phyloP scores from a whole-genome alignment of 2,797 vertebrate genomes.

The Tadarida brasiliensis region DNA sequence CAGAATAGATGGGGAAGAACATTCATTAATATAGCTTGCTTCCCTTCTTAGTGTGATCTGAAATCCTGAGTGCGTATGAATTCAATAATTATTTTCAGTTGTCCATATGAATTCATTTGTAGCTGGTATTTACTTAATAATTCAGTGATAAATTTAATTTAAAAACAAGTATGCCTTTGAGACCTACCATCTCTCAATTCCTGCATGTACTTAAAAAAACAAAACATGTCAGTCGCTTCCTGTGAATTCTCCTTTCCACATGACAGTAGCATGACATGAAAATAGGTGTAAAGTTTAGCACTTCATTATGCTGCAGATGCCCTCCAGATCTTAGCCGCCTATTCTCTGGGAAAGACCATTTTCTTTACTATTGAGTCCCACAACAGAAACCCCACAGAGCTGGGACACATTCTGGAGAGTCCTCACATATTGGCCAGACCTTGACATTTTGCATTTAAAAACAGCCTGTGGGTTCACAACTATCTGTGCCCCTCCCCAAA shows the following conservation, averaged over 20 bases:
- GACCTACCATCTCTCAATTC: neutral
- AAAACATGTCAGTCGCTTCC: neutral
- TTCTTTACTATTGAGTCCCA: constrained; percentile 10
- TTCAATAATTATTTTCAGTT: neutral
- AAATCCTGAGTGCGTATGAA: constrained; percentile 28
- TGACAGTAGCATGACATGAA: neutral
- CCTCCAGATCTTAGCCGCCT: neutral
- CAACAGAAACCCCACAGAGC: neutral
- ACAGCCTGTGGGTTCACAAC: neutral
- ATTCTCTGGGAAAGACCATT: neutral
- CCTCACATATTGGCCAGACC: neutral
- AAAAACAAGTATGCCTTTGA: neutral
- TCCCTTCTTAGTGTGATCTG: neutral
- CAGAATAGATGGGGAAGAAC: neutral
- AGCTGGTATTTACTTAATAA: neutral
- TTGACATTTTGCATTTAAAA: constrained; percentile 48
- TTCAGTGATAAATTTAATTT: constrained; percentile 10
- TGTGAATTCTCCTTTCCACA: neutral
- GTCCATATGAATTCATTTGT: neutral
- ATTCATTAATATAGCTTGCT: neutral
- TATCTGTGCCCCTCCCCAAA: neutral
- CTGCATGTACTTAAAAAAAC: neutral
- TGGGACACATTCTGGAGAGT: neutral
- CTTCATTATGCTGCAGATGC: neutral
- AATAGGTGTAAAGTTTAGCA: neutral